Base-by-base conservation (phyloP, 2,888 invertebrate genomes). In the Lydus trimaculatus region DNA sequence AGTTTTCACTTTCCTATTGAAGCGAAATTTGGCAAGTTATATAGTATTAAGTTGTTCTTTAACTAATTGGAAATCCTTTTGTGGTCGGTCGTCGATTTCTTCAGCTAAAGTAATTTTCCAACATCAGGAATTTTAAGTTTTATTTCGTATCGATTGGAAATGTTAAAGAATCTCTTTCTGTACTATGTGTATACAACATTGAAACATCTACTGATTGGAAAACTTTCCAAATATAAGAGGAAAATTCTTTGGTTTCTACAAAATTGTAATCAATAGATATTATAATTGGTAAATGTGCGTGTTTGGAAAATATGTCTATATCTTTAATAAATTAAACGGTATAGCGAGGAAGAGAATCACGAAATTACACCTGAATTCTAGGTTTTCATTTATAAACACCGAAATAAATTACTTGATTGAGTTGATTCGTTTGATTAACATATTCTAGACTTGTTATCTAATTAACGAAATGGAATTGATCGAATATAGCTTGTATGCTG, bases 1-100 rank as follows among this genome's bases (percentile, higher is more conserved):
- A 20, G 56, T 56, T 25, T 56, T 23, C 25, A 15, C 56, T 25
- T 25, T 56, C 8, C 48, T 48, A 48, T 20, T 48, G 43, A 43
- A 7, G 6, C 48, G 48, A 25, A 13, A 56, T 56, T 56, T 56
- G 13, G 25, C 25, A 56, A 25, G 56, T 56, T 56, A 15, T 15
- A 23, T n/a, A 23, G 48, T 52, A 52, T 52, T 52, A 52, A 23
- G 23, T 8, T 23, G 23, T 23, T 20, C 3, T 20, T n/a, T 8
- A n/a, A 48, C 48, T 23, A 56, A 56, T 56, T 56, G 56, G 56
- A 56, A 56, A 56, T 56, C 56, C 56, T 56, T 56, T 56, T 56
- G 56, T 56, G 56, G 20, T 20, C 15, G 56, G 20, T 20, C 15
- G 56, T 56, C 1, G 11, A 23, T 1, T 52, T 52, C 48, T 6